phyloP scores from a whole-genome alignment of 2,797 vertebrate genomes.

The Cirrhinus mrigala region DNA sequence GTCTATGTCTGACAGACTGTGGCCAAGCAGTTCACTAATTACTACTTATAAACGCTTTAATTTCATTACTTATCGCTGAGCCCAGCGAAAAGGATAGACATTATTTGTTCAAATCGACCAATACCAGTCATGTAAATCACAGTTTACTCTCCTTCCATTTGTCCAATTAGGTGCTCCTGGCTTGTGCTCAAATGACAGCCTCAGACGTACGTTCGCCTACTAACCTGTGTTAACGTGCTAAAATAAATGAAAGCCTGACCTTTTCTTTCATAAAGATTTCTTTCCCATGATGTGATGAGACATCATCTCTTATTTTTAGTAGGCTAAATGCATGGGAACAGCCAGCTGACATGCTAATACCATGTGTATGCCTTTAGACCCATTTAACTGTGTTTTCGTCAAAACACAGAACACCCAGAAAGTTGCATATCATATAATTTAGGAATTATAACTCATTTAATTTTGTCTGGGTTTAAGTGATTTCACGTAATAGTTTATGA shows the following conservation, averaged over 20 bases:
- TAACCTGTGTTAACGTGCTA: conserved; percentile 18
- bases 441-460: conserved; percentile 36
- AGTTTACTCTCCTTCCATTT: conserved; percentile 26
- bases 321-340: not conserved
- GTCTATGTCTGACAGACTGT: conserved; percentile 69
- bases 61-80: conserved; percentile 67
- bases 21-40: conserved; percentile 68
- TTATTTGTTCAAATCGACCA: conserved; percentile 53
- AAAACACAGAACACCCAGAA: conserved; percentile 38
- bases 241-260: conserved; percentile 5
- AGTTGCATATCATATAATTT: conserved; percentile 40
- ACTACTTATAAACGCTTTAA: conserved; percentile 64
- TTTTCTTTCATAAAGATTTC: conserved; percentile 16
- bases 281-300: conserved; percentile 23
- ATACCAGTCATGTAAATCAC: conserved; percentile 46
- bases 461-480: conserved; percentile 43
- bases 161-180: conserved; percentile 9
- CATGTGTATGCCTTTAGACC: conserved; percentile 41
- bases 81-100: conserved; percentile 55
- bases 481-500: conserved; percentile 42
- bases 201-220: not conserved
- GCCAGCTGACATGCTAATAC: conserved; percentile 23
- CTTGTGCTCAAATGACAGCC: conserved; percentile 7
- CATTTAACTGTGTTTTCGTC: conserved; percentile 43
- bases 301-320: not conserved